phyloP scores from a whole-genome alignment of 2,797 vertebrate species.

The Melanotaenia nigrans region DNA sequence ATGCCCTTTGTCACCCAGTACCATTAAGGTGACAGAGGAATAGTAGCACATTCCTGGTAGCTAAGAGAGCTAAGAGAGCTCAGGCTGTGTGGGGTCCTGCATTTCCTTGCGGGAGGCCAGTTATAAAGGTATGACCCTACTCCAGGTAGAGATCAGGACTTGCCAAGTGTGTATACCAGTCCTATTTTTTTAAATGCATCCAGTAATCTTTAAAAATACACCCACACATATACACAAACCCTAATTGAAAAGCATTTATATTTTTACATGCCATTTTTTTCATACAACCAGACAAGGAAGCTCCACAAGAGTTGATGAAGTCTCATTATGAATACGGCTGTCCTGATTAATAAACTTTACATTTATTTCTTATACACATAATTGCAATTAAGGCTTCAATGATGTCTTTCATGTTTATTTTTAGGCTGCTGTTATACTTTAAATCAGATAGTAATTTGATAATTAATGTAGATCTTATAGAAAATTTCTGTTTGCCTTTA shows the following conservation, averaged over 20 bases:
- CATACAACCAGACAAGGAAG: background rate
- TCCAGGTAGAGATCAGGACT: slow-evolving; percentile 21
- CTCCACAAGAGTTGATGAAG: slow-evolving; percentile 9
- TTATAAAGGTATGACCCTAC: background rate
- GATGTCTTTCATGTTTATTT: too few relatives aligned
- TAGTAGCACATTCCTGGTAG: slow-evolving; percentile 50
- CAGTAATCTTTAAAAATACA: background rate
- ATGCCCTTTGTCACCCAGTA: slow-evolving; percentile 7
- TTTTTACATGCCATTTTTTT: background rate
- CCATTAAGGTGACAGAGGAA: slow-evolving; percentile 27
- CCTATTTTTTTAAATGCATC: background rate
- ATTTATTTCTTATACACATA: background rate
- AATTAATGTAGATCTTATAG: background rate
- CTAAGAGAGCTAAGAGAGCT: slow-evolving; percentile 22
- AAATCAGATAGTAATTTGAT: too few relatives aligned
- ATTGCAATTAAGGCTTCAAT: too few relatives aligned
- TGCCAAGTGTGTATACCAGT: background rate
- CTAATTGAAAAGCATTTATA: background rate
- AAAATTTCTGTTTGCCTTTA: too few relatives aligned
- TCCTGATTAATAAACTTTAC: background rate
- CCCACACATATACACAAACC: background rate
- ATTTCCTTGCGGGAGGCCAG: slow-evolving; percentile 22
- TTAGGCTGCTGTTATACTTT: too few relatives aligned
- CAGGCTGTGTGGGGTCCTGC: slow-evolving; percentile 39
- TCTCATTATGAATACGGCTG: background rate